A percentile compares a stretch with the other conserved stretches of the same genome.
These are phyloP conservation scores for Sander lucioperca DNA, from an alignment of 2,113 vertebrate genomes.

Conservation along the genomic window DNA sequence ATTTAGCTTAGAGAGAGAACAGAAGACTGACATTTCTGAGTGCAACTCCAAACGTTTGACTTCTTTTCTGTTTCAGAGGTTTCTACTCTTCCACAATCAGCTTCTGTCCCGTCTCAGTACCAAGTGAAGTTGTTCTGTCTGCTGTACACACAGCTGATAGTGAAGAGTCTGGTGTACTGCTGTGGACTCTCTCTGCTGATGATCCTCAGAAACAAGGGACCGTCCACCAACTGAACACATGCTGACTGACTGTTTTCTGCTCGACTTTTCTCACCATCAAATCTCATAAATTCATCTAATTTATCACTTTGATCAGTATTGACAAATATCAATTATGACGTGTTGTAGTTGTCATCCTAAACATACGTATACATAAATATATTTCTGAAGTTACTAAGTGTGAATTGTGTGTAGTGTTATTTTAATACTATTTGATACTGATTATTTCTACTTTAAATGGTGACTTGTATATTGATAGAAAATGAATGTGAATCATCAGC, in stretches of 20 bases:
- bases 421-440: too few relatives aligned
- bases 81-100: neutral
- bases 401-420: too few relatives aligned
- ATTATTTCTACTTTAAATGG: too few relatives aligned
- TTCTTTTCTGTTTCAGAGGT: conserved; percentile 27
- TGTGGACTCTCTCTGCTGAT: conserved; percentile 19
- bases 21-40: neutral
- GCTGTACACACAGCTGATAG: conserved; percentile 43
- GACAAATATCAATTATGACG: neutral
- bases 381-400: too few relatives aligned
- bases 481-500: too few relatives aligned
- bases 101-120: neutral
- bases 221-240: too few relatives aligned
- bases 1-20: conserved; percentile 7
- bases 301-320: neutral
- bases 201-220: too few relatives aligned
- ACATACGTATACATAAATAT: too few relatives aligned
- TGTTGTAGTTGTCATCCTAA: too few relatives aligned
- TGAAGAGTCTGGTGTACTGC: conserved; percentile 51
- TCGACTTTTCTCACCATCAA: neutral
- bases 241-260: neutral
- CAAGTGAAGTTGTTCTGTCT: conserved; percentile 36
- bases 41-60: neutral
- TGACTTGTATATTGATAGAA: too few relatives aligned
- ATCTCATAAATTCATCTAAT: neutral